Evolutionary conservation across 2,888 invertebrate species (phyloP), one percentile per base, ranked within the genome.

Genomic region (Colostygia pectinataria): DNA sequence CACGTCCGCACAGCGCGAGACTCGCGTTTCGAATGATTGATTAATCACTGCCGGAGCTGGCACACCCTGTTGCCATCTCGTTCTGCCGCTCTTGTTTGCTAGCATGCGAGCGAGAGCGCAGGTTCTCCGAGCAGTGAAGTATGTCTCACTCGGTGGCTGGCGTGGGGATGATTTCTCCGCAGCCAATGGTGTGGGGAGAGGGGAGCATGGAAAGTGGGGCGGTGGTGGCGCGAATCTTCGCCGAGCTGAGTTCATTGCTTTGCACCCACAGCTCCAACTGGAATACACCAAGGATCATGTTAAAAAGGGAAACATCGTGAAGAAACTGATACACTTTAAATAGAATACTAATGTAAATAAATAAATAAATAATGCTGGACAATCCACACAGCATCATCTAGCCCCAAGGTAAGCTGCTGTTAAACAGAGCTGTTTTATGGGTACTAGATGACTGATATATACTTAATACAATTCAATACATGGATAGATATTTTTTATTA

Each of bases 191-290:
- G 33, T 74, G 71, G 4, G 55, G 39, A 1, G 68, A 57, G 8
- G 72, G 72, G 8, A 79, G 56, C 4, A 61, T 59, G 1, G 79
- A 71, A 0, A 77, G 53, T 0, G 72, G 68, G 0, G 68, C 63
- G 0, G 50, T 64, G 0, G 76, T 68, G 0, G 69, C 78, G 9
- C 91, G 78, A 1, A 91, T 77, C 32, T 83, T 80, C 2, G 90
- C 90, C 0, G 91, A 90, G 39, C 88, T 90, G 4, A 91, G 51
- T 34, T 91, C 90, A 59, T 91, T 91, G 59, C 90, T 87, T 57
- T 90, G 89, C 29, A 91, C 90, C 91, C 91, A 91, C 0, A 90
- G 77, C 41, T 89, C 89, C 75, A 91, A 65, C 91, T 91, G 77
- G 5, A 83, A 84, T 34, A 28, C 7, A 34, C 10, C 10, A 8